Conservation (phyloP, 1,140 invertebrate species). For the Melipona quadrifasciata region DNA sequence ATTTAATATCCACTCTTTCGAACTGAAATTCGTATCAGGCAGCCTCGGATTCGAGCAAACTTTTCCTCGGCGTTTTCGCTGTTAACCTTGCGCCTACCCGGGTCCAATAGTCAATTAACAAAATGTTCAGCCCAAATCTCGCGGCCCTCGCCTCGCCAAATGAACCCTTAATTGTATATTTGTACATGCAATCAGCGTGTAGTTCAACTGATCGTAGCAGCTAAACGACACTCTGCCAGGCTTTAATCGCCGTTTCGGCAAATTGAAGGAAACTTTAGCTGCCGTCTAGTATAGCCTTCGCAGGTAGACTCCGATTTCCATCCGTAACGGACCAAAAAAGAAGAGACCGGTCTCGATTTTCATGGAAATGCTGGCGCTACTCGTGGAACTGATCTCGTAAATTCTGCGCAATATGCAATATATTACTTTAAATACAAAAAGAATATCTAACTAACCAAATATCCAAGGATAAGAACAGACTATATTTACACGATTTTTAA, state of each 20-base stretch:
- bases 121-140: constrained; percentile 19
- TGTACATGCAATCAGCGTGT: constrained; percentile 45
- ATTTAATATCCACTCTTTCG: background rate
- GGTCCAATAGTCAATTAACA: constrained; percentile 44
- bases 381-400: background rate
- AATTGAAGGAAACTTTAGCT: constrained; percentile 41
- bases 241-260: constrained; percentile 35
- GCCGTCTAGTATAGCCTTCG: background rate
- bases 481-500: too few species aligned
- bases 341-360: background rate
- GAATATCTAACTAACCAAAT: too few species aligned
- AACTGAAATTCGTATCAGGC: background rate
- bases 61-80: background rate
- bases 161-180: constrained; percentile 52
- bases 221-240: constrained; percentile 22
- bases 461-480: too few species aligned
- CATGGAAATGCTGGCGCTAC: too few species aligned
- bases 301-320: constrained; percentile 21
- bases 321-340: background rate
- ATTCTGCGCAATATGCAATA: background rate
- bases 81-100: background rate
- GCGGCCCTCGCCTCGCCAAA: constrained; percentile 3
- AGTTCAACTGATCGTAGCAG: constrained; percentile 31
- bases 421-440: too few species aligned
- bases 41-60: background rate